Evolutionary conservation across 2,797 vertebrate species (phyloP), one percentile per base, ranked within the genome.

Genomic region (Spinibarbus caldwelli): DNA sequence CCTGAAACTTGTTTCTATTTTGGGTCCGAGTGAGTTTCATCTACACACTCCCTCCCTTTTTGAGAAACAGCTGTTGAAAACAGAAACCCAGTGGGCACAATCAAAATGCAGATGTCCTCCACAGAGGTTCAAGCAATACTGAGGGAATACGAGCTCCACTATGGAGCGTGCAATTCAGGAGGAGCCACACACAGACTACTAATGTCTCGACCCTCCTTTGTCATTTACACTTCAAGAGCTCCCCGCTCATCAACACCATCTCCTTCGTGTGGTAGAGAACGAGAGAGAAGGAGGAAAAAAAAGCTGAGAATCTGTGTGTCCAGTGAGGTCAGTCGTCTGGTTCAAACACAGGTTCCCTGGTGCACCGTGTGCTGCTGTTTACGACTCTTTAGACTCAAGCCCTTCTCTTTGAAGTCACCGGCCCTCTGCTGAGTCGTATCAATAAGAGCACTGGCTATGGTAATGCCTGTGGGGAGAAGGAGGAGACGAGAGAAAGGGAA

Each of bases 271-370:
- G 38, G 38, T 19, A 52, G 38, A 38, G 43, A 9, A 49, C 6
- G 29, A 77, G 41, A 73, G 38, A 59, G 23, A 59, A n/a, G n/a
- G n/a, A 6, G 49, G 29, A 36, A 62, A 23, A 71, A 29, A 52
- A 41, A 19, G 43, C 54, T 75, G 21, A 71, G 89, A 87, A 66
- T 12, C 66, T 45, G 64, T 26, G 62, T 29, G 75, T 67, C 41
- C 52, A 34, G 66, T 70, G 0, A 11, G 1, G n/a, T 86, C 78
- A 62, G 89, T 7, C 70, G 57, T 75, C 89, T 88, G n/a, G 86
- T 82, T 98, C 96, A 98, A 90, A 98, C 97, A 72, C 97, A 98
- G 90, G 97, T 98, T 91, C 97, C 97, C 92, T 98, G 97, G 88
- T 97, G 97, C 80, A 96, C 95, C 43, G 96, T 95, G 57, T 94